A percentile compares a stretch with the other conserved stretches of the same genome.
Evolutionary conservation across 2,113 vertebrate species (phyloP).

Genomic region (Galbula dea): DNA sequence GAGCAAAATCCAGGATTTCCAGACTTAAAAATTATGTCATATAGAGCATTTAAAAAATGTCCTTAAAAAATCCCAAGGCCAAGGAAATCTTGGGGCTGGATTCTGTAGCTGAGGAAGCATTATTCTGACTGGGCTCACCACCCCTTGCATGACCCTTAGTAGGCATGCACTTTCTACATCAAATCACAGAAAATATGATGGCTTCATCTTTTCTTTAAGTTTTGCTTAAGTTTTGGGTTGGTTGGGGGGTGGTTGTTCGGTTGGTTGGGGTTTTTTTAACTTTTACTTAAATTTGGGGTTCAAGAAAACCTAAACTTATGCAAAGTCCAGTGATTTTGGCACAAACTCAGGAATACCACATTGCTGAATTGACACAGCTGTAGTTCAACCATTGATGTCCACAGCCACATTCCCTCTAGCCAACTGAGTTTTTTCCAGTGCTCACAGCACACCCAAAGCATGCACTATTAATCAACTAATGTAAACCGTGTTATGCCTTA

Average conservation of each 20-base stretch:
- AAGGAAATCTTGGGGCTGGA: background rate
- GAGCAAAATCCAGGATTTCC: background rate
- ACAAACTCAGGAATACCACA: background rate
- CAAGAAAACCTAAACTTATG: background rate
- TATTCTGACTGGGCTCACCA: background rate
- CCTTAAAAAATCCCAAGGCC: background rate
- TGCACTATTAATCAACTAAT: slow-evolving; percentile 2
- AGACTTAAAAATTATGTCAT: background rate
- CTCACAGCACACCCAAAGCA: slow-evolving; percentile 20
- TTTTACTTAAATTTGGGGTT: background rate
- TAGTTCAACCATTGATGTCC: background rate
- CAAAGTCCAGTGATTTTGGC: background rate
- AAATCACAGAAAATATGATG: background rate
- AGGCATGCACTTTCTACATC: background rate
- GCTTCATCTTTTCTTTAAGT: background rate
- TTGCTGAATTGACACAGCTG: background rate
- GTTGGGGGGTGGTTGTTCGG: too few species aligned
- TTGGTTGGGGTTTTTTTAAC: too few species aligned
- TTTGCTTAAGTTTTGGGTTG: background rate
- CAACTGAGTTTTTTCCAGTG: background rate
- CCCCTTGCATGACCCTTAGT: background rate
- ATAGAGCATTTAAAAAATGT: too few species aligned
- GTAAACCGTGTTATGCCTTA: background rate
- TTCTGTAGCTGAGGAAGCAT: background rate
- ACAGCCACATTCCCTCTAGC: background rate